These are phyloP conservation scores for Limnephilus marmoratus DNA, from an alignment of 2,888 invertebrate species.

Conservation along the genomic window DNA sequence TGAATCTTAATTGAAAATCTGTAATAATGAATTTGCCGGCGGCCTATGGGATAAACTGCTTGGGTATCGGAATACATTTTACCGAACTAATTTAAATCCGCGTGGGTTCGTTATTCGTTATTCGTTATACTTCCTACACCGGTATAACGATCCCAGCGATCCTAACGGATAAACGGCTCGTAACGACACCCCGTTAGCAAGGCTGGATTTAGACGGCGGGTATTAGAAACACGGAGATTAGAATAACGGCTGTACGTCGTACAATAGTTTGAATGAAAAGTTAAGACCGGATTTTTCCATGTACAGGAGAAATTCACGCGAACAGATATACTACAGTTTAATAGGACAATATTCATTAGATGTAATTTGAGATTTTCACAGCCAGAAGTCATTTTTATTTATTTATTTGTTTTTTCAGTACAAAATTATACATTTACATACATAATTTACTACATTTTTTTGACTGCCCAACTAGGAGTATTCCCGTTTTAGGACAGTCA, in stretches of 20 bases:
- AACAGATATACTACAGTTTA: background rate
- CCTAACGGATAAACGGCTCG: slow-evolving; percentile 16
- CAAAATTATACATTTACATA: no score
- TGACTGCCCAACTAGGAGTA: no score
- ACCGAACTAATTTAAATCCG: slow-evolving; percentile 39
- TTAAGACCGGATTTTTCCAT: background rate
- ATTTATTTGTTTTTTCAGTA: no score
- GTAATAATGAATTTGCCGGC: slow-evolving; percentile 26
- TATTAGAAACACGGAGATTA: background rate
- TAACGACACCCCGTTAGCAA: slow-evolving; percentile 17
- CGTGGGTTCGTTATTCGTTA: slow-evolving; percentile 11
- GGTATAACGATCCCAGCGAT: slow-evolving; percentile 6
- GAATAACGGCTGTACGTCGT: background rate
- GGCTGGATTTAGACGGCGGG: background rate
- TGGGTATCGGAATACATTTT: slow-evolving; percentile 27
- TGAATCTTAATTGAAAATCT: slow-evolving; percentile 25
- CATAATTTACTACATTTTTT: no score
- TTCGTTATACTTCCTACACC: background rate
- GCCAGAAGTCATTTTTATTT: no score
- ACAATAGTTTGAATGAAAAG: background rate
- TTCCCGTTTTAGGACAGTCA: no score
- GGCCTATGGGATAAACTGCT: background rate
- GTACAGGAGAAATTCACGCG: background rate
- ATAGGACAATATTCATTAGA: no score
- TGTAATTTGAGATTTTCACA: no score